Conservation (phyloP, 2,888 invertebrate genomes). For the Agonopterix subpropinquella region DNA sequence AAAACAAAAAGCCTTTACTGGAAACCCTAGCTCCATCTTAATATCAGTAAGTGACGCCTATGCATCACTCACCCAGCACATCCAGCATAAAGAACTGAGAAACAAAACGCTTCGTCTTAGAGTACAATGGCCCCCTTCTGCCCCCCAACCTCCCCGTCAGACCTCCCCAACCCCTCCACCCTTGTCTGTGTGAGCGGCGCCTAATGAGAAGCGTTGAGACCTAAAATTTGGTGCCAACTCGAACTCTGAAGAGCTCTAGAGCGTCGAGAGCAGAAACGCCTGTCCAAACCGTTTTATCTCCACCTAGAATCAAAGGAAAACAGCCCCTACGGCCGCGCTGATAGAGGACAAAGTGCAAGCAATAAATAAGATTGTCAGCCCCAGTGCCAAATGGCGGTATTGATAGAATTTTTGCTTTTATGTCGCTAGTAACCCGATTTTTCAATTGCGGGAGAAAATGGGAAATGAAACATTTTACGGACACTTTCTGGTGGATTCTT, state of each 20-base stretch:
- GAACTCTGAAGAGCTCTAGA: constrained; percentile 61
- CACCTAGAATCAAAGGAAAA: constrained; percentile 11
- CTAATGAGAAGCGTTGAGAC: constrained; percentile 70
- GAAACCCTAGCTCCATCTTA: constrained; percentile 13
- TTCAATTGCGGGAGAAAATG: constrained; percentile 14
- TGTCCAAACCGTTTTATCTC: constrained; percentile 18
- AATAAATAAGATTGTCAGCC: constrained; percentile 25
- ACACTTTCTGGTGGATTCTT: constrained; percentile 3
- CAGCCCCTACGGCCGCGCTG: constrained; percentile 15
- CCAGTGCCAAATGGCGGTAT: constrained; percentile 42
- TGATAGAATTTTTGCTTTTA: constrained; percentile 54
- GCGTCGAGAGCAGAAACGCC: constrained; percentile 33
- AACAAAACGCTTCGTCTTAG: constrained; percentile 58
- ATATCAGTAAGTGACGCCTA: constrained; percentile 42
- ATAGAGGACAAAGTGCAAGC: constrained; percentile 16
- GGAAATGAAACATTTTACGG: constrained; percentile 13
- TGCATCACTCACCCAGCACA: constrained; percentile 21
- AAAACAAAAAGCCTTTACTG: too few relatives aligned
- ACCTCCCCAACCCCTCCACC: constrained; percentile 13
- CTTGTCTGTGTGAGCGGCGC: constrained; percentile 37
- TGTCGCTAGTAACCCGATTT: constrained; percentile 30
- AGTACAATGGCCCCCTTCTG: constrained; percentile 51
- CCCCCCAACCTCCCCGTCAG: constrained; percentile 15
- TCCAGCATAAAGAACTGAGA: constrained; percentile 37
- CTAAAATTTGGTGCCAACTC: constrained; percentile 73